A percentile compares a stretch with the other conserved stretches of the same genome.
phyloP scores from a whole-genome alignment of 1,140 invertebrate genomes.

The Neuroterus valhalla region DNA sequence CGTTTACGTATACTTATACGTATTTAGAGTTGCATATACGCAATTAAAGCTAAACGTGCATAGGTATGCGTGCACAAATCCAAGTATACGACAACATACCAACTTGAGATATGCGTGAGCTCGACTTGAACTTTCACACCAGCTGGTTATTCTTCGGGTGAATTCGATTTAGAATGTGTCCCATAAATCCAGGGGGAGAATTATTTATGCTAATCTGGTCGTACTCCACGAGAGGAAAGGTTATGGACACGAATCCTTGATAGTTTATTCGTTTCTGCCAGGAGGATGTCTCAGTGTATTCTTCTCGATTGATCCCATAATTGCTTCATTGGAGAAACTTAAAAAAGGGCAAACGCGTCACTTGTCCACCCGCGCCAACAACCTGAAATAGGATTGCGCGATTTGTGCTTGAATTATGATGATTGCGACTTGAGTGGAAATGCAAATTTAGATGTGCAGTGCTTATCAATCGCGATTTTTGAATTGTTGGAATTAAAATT shows the following conservation, averaged over 20 bases:
- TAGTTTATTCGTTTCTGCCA: constrained; percentile 23
- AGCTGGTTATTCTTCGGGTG: constrained; percentile 32
- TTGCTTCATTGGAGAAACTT: constrained; percentile 6
- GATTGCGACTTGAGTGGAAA: constrained; percentile 4
- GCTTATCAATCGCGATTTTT: neutral
- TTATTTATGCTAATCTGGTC: constrained; percentile 42
- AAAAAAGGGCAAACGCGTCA: neutral
- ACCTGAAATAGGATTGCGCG: neutral
- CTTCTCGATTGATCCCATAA: constrained; percentile 21
- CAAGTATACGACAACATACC: neutral
- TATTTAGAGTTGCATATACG: too few relatives aligned
- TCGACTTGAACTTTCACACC: constrained; percentile 45
- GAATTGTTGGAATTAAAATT: neutral
- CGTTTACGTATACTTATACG: too few relatives aligned
- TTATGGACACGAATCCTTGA: constrained; percentile 9
- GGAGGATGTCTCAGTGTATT: neutral
- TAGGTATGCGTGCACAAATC: neutral
- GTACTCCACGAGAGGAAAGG: neutral
- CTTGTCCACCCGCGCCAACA: neutral
- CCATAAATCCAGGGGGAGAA: constrained; percentile 44
- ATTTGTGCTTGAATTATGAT: constrained; percentile 5
- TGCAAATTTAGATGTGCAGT: neutral
- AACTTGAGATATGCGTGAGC: constrained; percentile 6
- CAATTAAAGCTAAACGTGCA: neutral
- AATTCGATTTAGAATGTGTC: constrained; percentile 51